These are phyloP conservation scores for Nephrotoma guestfalica DNA, from an alignment of 2,888 invertebrate genomes.

Conservation along the genomic window DNA sequence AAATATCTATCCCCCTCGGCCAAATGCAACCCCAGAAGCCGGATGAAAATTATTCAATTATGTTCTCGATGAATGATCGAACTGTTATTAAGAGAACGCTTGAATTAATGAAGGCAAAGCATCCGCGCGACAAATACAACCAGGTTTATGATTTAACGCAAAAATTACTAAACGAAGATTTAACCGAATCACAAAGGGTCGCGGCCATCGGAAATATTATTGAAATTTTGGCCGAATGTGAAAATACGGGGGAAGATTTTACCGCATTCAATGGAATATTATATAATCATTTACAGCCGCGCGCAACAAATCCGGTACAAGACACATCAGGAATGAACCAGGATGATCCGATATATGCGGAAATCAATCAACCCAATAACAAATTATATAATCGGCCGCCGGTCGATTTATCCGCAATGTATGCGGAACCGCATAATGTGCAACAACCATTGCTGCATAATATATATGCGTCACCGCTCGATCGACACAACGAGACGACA, in stretches of 20 bases:
- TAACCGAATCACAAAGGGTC: conserved; percentile 21
- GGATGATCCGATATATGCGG: conserved; percentile 22
- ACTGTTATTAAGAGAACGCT: conserved; percentile 20
- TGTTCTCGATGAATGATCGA: conserved; percentile 20
- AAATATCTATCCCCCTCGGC: neutral
- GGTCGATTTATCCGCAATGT: conserved; percentile 15
- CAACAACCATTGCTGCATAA: conserved; percentile 23
- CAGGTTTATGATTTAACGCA: conserved; percentile 18
- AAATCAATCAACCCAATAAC: conserved; percentile 16
- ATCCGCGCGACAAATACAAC: conserved; percentile 20
- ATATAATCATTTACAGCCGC: conserved; percentile 18
- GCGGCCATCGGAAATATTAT: conserved; percentile 21
- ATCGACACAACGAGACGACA: conserved; percentile 17
- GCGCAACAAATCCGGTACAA: neutral
- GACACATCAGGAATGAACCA: neutral
- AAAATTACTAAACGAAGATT: conserved; percentile 16
- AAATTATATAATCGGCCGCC: neutral
- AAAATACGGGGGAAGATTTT: conserved; percentile 20
- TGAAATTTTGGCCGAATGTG: conserved; percentile 18
- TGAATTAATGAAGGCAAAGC: conserved; percentile 19
- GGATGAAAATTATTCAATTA: neutral
- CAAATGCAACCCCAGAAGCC: neutral
- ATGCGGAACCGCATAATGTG: conserved; percentile 23
- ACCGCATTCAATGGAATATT: conserved; percentile 22
- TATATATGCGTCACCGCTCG: conserved; percentile 24